Evolutionary conservation across 2,113 vertebrate genomes (phyloP), one percentile per base, ranked within the genome.

Genomic region (Thunnus thynnus): DNA sequence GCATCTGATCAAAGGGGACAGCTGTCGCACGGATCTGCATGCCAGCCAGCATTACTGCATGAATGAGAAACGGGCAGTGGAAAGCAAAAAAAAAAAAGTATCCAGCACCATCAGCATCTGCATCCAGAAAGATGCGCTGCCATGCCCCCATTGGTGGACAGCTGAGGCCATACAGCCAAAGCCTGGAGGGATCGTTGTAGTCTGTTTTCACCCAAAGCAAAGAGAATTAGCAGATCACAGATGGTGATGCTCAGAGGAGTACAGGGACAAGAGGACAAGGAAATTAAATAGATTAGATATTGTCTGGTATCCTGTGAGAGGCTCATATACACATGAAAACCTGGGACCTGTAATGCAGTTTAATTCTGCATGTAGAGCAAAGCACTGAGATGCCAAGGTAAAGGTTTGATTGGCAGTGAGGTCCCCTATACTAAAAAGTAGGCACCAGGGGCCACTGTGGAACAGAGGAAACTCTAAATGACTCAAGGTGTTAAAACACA

Each of bases 1-100:
- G 80, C 69, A 56, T 76, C 80, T 85, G 83, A 92, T 93, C 91
- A 93, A 91, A 90, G 86, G 65, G 72, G 86, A 88, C 88, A 92
- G 84, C 89, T 91, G 90, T 88, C 85, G 30, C 72, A 73, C 11
- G 22, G 56, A 72, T 72, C 72, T 27, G 65, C 44, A 32, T 44
- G 86, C 76, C 80, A 82, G 85, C 77, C 76, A 80, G 73, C 30
- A 10, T 5, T 47, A 72, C 78, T 80, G 79, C 52, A 65, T 83
- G 75, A 83, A 90, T 89, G 86, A 85, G 52, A 72, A 75, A 79
- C 50, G 32, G 74, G 76, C 66, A n/a, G 67, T 47, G 20, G 52
- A 58, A 62, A 54, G 46, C 11, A 1, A 14, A 30, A 48, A 70
- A 66, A 84, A 68, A 44, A 20, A 80, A 76, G 58, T 58, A 79